Conservation (phyloP, 2,113 vertebrate species). For the Apeltes quadracus region DNA sequence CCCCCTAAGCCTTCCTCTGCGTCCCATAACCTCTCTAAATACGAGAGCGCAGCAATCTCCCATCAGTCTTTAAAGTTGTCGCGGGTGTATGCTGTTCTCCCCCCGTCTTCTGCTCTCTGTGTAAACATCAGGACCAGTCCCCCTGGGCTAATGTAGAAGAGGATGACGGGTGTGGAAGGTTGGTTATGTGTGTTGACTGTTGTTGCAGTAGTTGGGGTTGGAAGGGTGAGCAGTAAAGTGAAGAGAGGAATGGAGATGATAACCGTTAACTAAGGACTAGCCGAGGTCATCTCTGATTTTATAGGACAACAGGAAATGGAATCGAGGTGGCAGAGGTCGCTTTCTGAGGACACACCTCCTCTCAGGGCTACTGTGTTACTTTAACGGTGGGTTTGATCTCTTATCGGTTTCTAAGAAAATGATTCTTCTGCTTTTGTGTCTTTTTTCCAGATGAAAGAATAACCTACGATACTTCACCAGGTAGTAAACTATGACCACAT, state of each 20-base stretch:
- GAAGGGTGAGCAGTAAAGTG: background rate
- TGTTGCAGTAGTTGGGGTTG: background rate
- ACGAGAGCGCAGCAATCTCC: constrained; percentile 14
- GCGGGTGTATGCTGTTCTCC: background rate
- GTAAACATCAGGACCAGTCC: constrained; percentile 51
- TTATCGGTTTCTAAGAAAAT: background rate
- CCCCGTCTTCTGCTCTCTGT: constrained; percentile 44
- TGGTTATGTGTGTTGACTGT: constrained; percentile 4
- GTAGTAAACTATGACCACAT: background rate
- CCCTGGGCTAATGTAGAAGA: constrained; percentile 29
- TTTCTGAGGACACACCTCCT: constrained; percentile 9
- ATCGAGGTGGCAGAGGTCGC: constrained; percentile 29
- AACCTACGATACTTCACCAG: background rate
- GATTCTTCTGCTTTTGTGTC: background rate
- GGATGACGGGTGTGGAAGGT: background rate
- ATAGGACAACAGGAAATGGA: constrained; percentile 61
- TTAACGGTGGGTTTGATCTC: background rate
- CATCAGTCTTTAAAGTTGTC: constrained; percentile 20
- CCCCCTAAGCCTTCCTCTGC: constrained; percentile 43
- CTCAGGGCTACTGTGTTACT: background rate
- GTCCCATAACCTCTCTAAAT: constrained; percentile 37
- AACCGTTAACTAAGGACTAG: constrained; percentile 53
- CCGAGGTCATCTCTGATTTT: constrained; percentile 56
- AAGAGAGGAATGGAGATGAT: constrained; percentile 39
- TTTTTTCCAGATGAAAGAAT: background rate